Evolutionary conservation across 2,888 invertebrate species (phyloP).

Genomic region (Tridacna crocea): DNA sequence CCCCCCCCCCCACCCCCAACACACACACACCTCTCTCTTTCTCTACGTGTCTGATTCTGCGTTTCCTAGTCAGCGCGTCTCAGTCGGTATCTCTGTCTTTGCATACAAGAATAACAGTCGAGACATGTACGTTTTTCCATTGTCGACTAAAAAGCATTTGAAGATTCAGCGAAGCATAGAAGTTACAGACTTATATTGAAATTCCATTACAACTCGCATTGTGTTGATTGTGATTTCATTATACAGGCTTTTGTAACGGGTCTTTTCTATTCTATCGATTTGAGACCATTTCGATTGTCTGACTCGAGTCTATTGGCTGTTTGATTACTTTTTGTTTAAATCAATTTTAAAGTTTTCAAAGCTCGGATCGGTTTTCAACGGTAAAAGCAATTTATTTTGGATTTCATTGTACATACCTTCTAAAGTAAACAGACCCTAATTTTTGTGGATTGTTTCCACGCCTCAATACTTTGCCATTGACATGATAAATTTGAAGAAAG

Average conservation of each 20-base stretch:
- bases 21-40: no score
- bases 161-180: neutral
- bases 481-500: no score
- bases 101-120: no score
- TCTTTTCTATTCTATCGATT: slow-evolving; percentile 14
- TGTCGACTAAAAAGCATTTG: no score
- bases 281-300: slow-evolving; percentile 18
- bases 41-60: no score
- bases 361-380: slow-evolving; percentile 1
- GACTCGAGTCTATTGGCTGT: slow-evolving; percentile 21
- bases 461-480: no score
- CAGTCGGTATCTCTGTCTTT: no score
- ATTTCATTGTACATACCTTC: slow-evolving; percentile 4
- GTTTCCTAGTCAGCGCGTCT: no score
- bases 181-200: slow-evolving; percentile 21
- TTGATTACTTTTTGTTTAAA: slow-evolving; percentile 16
- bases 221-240: slow-evolving; percentile 10
- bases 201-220: slow-evolving; percentile 7
- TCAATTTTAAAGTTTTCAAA: neutral
- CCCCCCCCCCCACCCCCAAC: no score
- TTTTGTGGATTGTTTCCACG: no score
- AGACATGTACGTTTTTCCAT: no score
- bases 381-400: slow-evolving; percentile 11
- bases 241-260: neutral
- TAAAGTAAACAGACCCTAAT: neutral